Evolutionary conservation across 1,140 invertebrate species (phyloP), one percentile per base, ranked within the genome.

Genomic region (Musca vetustissima): DNA sequence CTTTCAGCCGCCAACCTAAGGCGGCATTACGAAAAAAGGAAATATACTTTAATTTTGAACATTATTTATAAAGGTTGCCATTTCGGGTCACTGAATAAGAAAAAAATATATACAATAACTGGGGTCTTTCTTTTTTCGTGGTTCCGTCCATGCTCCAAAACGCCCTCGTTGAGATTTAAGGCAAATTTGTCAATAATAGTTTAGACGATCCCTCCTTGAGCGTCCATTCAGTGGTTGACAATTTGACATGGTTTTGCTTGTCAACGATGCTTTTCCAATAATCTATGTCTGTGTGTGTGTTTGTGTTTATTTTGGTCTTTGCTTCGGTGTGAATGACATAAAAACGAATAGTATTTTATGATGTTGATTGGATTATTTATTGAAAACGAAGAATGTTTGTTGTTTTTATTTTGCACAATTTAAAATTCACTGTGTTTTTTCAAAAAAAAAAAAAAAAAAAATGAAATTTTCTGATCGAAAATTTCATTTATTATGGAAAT

Each of bases 21-120:
- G n/a, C n/a, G 21, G 19, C 57, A 61, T 43, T 43, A 11, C 6
- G 13, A 43, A 43, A 43, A 32, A 32, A 14, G 21, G 17, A 21
- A 9, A 36, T 61, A 36, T 43, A 13, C 13, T 61, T 61, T 59
- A 32, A 17, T 59, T 59, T 28, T 43, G 32, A 13, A 19, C n/a
- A 61, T 36, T 61, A 24, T 8, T 61, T 36, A n/a, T 36, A 61
- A 61, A 61, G 57, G 57, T 61, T 61, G 28, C 19, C 15, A 61
- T 61, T 61, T 59, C 36, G 32, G 57, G 57, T 61, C 57, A 61
- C 28, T 61, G n/a, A 57, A 36, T 28, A 61, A 24, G 57, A 36
- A 36, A 36, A 43, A 13, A 43, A 43, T 4, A 43, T 3, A 28
- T 3, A 43, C 6, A 43, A 13, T 43, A 43, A 2, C 36, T 11